Conservation (phyloP, 2,113 vertebrate genomes). For the Myrmecophaga tridactyla region DNA sequence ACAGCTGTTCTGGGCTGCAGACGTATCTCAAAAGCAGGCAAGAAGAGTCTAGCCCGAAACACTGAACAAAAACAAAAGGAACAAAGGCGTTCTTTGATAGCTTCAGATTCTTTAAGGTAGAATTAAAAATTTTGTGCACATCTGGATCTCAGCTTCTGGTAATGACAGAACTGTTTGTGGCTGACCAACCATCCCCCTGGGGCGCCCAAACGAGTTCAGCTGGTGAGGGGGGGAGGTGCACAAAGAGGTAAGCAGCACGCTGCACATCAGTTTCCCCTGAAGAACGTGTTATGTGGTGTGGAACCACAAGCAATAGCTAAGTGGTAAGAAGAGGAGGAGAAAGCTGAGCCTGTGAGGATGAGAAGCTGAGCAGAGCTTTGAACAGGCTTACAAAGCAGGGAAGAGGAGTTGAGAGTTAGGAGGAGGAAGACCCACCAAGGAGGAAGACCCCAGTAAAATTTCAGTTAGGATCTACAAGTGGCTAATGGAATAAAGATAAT, state of each 20-base stretch:
- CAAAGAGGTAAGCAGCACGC: neutral
- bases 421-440: neutral
- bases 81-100: neutral
- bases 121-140: neutral
- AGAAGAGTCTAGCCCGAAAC: neutral
- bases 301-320: neutral
- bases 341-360: neutral
- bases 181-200: neutral
- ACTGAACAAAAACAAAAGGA: neutral
- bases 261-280: neutral
- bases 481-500: neutral
- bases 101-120: neutral
- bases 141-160: neutral
- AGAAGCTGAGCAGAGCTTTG: neutral
- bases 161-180: neutral
- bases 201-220: too few species aligned
- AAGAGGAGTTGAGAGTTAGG: neutral
- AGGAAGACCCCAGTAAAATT: neutral
- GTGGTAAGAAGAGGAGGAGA: neutral
- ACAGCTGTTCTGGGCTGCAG: neutral
- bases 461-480: neutral
- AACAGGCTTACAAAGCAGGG: neutral
- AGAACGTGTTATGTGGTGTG: neutral
- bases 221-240: neutral
- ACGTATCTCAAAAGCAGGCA: neutral